phyloP scores from a whole-genome alignment of 2,797 vertebrate species.

The Sebastes cheni region DNA sequence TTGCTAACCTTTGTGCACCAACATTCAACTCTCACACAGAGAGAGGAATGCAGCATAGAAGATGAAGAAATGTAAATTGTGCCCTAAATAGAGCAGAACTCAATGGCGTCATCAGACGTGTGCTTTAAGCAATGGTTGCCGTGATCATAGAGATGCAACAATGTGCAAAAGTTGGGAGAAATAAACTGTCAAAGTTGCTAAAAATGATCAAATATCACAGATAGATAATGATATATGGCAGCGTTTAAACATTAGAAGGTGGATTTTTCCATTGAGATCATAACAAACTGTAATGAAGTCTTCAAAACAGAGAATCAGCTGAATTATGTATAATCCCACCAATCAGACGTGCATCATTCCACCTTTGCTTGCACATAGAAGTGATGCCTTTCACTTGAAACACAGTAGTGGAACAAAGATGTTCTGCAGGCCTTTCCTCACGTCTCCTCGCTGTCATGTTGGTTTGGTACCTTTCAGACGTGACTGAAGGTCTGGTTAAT shows the following conservation, averaged over 20 bases:
- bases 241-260: neutral
- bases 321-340: neutral
- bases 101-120: neutral
- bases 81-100: neutral
- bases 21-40: neutral
- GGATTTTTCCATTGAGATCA: neutral
- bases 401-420: neutral
- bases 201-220: neutral
- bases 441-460: conserved; percentile 26
- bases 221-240: neutral
- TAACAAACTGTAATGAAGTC: neutral
- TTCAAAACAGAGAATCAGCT: neutral
- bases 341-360: neutral
- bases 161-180: neutral
- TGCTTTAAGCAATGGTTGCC: neutral
- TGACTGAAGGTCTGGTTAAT: conserved; percentile 84
- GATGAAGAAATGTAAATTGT: neutral
- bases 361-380: neutral
- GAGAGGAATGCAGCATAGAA: neutral
- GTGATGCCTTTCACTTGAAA: neutral
- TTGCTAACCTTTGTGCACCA: neutral
- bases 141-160: neutral
- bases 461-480: conserved; percentile 15
- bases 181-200: neutral
- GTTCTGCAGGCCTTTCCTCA: neutral